A percentile compares a stretch with the other conserved stretches of the same genome.
These are phyloP conservation scores for Cuculus canorus DNA, from an alignment of 2,797 vertebrate species.

Conservation along the genomic window DNA sequence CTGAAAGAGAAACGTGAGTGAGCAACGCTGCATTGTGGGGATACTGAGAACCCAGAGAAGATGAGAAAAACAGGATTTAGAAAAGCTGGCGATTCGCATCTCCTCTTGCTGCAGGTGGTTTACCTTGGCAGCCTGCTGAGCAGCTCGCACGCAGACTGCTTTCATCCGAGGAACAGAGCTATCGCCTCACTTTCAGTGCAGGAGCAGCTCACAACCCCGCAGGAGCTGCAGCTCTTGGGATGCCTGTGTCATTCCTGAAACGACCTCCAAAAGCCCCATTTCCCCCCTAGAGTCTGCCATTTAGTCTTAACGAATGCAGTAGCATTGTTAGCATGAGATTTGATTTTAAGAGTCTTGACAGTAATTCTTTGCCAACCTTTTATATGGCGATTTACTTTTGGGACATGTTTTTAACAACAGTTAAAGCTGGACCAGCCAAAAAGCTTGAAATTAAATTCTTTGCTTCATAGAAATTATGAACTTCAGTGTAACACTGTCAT, in stretches of 20 bases:
- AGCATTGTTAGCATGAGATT: background rate
- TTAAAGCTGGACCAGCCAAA: background rate
- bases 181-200: rapidly evolving
- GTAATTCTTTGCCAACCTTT: background rate
- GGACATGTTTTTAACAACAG: background rate
- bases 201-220: background rate
- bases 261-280: background rate
- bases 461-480: rapidly evolving
- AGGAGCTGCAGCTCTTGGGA: background rate
- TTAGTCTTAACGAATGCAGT: background rate
- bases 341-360: background rate
- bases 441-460: background rate
- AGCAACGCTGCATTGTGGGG: background rate
- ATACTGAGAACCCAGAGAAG: background rate
- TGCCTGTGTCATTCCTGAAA: background rate
- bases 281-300: background rate
- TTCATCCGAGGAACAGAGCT: background rate
- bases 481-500: background rate
- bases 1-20: background rate
- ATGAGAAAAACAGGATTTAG: background rate
- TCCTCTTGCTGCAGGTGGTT: background rate
- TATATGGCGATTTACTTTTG: background rate
- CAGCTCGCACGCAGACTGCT: background rate
- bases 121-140: background rate
- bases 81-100: background rate